Percentiles rank a stretch among this genome's conserved stretches.
Conservation (phyloP, 2,113 vertebrate genomes). For the Daphoenositta chrysoptera region DNA sequence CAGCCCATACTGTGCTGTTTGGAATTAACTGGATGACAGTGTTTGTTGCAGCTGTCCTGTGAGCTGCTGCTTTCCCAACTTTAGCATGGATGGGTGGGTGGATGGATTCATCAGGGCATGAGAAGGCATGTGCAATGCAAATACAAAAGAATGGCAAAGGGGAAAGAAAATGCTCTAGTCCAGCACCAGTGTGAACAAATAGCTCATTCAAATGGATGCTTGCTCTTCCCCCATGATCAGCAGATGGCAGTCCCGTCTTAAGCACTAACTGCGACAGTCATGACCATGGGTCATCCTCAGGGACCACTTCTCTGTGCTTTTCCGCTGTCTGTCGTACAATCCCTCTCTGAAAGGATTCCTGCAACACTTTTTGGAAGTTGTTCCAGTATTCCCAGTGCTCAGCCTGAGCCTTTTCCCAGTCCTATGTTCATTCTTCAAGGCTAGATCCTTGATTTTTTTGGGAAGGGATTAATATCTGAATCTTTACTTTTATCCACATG, state of each 20-base stretch:
- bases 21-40: not conserved
- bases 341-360: not conserved
- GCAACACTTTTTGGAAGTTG: not conserved
- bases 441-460: not conserved
- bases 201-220: not conserved
- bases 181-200: not conserved
- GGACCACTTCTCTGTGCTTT: not conserved
- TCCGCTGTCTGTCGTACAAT: rapidly evolving
- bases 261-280: not conserved
- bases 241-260: constrained; percentile 17
- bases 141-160: not conserved
- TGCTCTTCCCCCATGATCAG: not conserved
- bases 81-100: not conserved
- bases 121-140: not conserved
- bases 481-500: not conserved
- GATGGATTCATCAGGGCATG: not conserved
- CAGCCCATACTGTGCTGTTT: not conserved
- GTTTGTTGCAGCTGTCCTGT: not conserved
- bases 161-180: not conserved
- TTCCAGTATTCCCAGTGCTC: not conserved
- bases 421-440: not conserved
- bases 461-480: not conserved
- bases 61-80: not conserved
- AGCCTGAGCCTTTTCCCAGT: not conserved
- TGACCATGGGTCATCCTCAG: rapidly evolving